A percentile compares a stretch with the other conserved stretches of the same genome.
Evolutionary conservation across 2,113 vertebrate species (phyloP).

Genomic region (Phylloscopus whistleri): DNA sequence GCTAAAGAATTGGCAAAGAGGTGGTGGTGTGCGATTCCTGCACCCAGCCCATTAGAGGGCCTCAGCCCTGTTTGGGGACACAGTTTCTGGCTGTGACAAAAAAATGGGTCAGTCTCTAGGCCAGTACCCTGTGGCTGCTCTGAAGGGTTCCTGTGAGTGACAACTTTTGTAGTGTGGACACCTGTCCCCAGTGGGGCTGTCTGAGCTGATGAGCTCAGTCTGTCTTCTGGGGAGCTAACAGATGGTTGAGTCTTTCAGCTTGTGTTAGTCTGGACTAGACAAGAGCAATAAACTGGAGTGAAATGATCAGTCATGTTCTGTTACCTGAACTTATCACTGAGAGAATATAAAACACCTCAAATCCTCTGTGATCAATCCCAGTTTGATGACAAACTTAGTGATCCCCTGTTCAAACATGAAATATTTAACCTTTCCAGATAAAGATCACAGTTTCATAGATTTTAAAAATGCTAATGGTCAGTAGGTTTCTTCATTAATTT

Average conservation of each 20-base stretch:
- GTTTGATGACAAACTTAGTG: not conserved
- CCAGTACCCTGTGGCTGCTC: not conserved
- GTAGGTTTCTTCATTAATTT: not conserved
- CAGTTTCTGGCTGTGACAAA: not conserved
- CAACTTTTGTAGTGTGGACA: not conserved
- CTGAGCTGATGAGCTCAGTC: not conserved
- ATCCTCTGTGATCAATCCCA: not conserved
- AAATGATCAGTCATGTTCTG: not conserved
- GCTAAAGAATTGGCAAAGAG: not conserved
- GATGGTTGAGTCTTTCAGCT: not conserved
- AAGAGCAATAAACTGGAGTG: not conserved
- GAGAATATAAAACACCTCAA: not conserved
- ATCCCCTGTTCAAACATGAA: not conserved
- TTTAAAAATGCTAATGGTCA: not conserved
- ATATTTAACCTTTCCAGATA: not conserved
- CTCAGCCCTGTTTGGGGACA: not conserved
- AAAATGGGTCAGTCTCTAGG: not conserved
- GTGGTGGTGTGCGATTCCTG: not conserved
- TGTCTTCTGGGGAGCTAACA: not conserved
- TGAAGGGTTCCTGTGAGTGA: not conserved
- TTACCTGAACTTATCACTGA: not conserved
- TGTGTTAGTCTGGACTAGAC: not conserved
- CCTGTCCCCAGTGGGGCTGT: not conserved
- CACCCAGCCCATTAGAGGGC: not conserved
- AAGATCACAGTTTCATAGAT: not conserved